These are phyloP conservation scores for Amitus sp. DNA, from an alignment of 2,888 invertebrate genomes.

Conservation along the genomic window DNA sequence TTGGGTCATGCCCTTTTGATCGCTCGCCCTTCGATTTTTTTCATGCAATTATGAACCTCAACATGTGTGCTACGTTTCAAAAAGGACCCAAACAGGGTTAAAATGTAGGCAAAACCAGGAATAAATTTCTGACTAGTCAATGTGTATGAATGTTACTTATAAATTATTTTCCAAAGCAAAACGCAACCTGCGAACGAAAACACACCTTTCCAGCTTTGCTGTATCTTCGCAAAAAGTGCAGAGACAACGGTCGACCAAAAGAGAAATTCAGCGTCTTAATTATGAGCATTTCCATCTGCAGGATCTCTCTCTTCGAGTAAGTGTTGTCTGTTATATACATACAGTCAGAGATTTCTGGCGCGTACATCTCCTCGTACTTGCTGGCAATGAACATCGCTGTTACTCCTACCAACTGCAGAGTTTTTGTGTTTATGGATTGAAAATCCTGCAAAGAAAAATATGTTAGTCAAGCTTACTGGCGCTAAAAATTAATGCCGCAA, in stretches of 20 bases:
- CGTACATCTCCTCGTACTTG: slow-evolving; percentile 95
- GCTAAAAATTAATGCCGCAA: no score
- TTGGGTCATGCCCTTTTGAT: no score
- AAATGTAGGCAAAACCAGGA: no score
- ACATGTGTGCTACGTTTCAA: no score
- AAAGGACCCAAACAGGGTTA: no score
- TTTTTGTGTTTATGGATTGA: slow-evolving; percentile 73
- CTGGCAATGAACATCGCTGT: slow-evolving; percentile 90
- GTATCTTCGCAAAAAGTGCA: slow-evolving; percentile 89
- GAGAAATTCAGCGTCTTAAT: slow-evolving; percentile 81
- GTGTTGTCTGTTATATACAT: slow-evolving; percentile 91
- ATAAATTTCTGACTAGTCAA: no score
- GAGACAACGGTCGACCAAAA: slow-evolving; percentile 85
- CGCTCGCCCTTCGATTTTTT: no score
- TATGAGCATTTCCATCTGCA: slow-evolving; percentile 85
- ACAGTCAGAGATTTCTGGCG: slow-evolving; percentile 89
- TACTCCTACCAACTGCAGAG: slow-evolving; percentile 89
- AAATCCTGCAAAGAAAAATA: slow-evolving; percentile 68
- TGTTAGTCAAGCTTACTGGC: no score
- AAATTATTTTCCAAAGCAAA: no score
- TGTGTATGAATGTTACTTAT: no score
- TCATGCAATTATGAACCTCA: no score
- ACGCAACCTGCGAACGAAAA: no score
- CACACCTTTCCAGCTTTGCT: slow-evolving; percentile 68
- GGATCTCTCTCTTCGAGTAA: slow-evolving; percentile 81